Evolutionary conservation across 2,888 invertebrate species (phyloP).

Genomic region (Dasysyrphus tricinctus): DNA sequence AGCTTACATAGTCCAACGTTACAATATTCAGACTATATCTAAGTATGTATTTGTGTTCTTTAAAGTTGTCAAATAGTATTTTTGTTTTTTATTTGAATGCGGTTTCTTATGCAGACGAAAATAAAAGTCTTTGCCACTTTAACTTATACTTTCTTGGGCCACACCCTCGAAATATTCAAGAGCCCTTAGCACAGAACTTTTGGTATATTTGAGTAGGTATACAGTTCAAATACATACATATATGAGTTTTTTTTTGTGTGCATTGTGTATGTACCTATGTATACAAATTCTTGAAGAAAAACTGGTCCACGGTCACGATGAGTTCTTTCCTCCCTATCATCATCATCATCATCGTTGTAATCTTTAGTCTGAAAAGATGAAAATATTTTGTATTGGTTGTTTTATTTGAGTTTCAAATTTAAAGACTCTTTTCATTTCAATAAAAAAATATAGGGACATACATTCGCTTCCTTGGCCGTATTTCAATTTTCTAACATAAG

Average conservation of each 20-base stretch:
- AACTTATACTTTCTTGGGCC: constrained; percentile 39
- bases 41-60: background rate
- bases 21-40: background rate
- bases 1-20: too few species aligned
- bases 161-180: constrained; percentile 33
- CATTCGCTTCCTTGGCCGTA: constrained; percentile 47
- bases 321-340: constrained; percentile 33
- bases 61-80: background rate
- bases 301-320: constrained; percentile 56
- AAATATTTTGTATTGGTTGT: constrained; percentile 43
- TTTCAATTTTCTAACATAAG: constrained; percentile 57
- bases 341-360: constrained; percentile 1
- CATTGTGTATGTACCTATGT: too few species aligned
- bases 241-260: background rate
- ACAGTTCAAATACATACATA: too few species aligned
- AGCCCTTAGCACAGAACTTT: constrained; percentile 11
- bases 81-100: constrained; percentile 10
- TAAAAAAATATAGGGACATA: constrained; percentile 14
- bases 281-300: constrained; percentile 10
- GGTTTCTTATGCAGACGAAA: constrained; percentile 5
- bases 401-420: constrained; percentile 49
- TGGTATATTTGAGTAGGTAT: background rate
- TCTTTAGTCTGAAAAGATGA: constrained; percentile 31
- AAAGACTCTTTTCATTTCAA: constrained; percentile 4
- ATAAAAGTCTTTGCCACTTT: constrained; percentile 47